Evolutionary conservation across 1,140 invertebrate species (phyloP), one percentile per base, ranked within the genome.

Genomic region (Plutomurus gul): DNA sequence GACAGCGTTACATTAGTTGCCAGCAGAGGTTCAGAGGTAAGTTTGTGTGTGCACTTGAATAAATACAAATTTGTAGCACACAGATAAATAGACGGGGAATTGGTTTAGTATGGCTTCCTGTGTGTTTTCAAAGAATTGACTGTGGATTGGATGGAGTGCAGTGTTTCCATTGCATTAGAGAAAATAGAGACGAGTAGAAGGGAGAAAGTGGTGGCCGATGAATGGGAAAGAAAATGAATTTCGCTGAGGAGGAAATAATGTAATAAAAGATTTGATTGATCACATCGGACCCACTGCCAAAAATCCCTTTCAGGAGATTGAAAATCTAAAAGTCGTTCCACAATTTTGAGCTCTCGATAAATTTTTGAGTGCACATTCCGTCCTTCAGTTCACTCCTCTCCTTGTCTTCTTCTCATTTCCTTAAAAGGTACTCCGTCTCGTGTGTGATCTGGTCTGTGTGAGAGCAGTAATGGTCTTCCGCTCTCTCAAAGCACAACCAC

Each of bases 241-340:
- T 36, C 56, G 56, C 18, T 46, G 39, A 60, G 33, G 18, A 43
- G 40, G 20, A 79, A 74, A 79, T 79, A 79, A 79, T 79, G 78
- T 47, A 79, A 79, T 79, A 79, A 79, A 65, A 60, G 47, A 71
- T 79, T 75, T 75, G 78, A 79, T 79, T 79, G 78, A 79, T 79
- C 56, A 65, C 72, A 51, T 18, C 51, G 78, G 51, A 74, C 77
- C 70, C 51, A 60, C 33, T 79, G 78, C 78, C 78, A 79, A 79
- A 71, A 79, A 79, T 79, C 73, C 73, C 78, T 75, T 79, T 75
- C 39, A 79, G 20, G 60, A 79, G 56, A 79, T 79, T 79, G 78
- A 72, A 79, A 79, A 79, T 79, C 78, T 56, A 70, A 79, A 75
- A 76, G 72, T 75, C 72, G 39, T 75, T 79, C 51, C 78, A 78